A percentile compares a stretch with the other conserved stretches of the same genome.
Conservation (phyloP, 2,888 invertebrate species). For the Parnassius glacialis region DNA sequence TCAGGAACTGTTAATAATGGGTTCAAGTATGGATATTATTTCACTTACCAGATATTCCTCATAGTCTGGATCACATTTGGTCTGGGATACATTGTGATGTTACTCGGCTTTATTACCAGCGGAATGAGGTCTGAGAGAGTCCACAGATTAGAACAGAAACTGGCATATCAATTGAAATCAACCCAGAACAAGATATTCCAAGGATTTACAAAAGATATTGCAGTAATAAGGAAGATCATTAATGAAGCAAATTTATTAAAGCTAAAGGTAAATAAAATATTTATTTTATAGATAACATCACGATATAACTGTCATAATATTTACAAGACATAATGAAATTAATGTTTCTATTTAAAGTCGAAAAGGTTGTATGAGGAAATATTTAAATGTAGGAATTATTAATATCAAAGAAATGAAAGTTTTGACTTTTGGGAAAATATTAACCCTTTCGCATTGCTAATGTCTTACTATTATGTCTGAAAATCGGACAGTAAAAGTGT, state of each 20-base stretch:
- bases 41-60: slow-evolving; percentile 89
- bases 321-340: not conserved
- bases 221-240: slow-evolving; percentile 86
- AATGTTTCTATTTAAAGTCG: too few species aligned
- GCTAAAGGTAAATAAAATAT: slow-evolving; percentile 83
- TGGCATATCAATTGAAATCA: slow-evolving; percentile 87
- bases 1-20: slow-evolving; percentile 75
- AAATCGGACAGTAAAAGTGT: too few species aligned
- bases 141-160: slow-evolving; percentile 86
- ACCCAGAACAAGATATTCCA: slow-evolving; percentile 89
- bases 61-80: slow-evolving; percentile 96
- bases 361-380: too few species aligned
- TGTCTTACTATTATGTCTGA: too few species aligned
- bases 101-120: slow-evolving; percentile 90
- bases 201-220: slow-evolving; percentile 87
- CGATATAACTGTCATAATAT: not conserved
- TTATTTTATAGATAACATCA: not conserved
- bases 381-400: too few species aligned
- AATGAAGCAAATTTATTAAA: slow-evolving; percentile 91
- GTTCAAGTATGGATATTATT: slow-evolving; percentile 82
- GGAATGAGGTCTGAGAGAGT: slow-evolving; percentile 88
- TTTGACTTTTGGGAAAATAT: not conserved
- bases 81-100: slow-evolving; percentile 94
- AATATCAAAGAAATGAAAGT: too few species aligned
- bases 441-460: too few species aligned